A percentile compares a stretch with the other conserved stretches of the same genome.
Conservation (phyloP, 2,797 vertebrate genomes). For the Aplochiton taeniatus region DNA sequence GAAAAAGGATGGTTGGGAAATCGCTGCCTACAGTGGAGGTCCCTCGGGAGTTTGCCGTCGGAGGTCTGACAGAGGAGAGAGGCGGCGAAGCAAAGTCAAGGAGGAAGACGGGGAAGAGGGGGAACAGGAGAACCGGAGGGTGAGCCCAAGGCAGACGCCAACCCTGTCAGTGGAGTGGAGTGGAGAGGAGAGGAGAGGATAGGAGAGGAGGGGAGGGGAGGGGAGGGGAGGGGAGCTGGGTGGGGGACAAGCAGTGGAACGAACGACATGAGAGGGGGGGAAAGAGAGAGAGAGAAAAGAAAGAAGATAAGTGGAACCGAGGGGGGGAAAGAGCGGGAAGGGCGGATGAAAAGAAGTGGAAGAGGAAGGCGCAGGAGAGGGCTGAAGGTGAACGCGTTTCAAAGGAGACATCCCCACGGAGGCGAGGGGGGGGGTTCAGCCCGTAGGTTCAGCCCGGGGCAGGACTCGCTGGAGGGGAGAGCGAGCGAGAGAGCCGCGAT, state of each 20-base stretch:
- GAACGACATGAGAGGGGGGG: not conserved
- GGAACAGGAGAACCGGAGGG: not conserved
- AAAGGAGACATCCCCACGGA: too few relatives aligned
- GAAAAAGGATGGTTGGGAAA: slow-evolving; percentile 44
- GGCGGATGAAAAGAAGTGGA: too few relatives aligned
- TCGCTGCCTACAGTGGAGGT: slow-evolving; percentile 25
- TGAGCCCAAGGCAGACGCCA: not conserved
- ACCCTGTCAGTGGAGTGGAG: not conserved
- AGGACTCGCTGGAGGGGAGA: too few relatives aligned
- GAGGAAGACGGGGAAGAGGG: not conserved
- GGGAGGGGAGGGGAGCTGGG: not conserved
- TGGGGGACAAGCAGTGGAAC: not conserved
- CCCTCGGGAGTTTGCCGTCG: slow-evolving; percentile 44
- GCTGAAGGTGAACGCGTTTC: not conserved
- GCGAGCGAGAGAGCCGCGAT: too few relatives aligned
- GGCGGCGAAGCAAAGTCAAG: not conserved
- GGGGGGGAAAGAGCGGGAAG: too few relatives aligned
- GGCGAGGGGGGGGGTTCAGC: too few relatives aligned
- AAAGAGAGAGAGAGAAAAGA: not conserved
- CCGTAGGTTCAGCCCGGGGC: too few relatives aligned
- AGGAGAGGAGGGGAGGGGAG: not conserved
- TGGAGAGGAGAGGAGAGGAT: not conserved
- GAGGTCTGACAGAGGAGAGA: not conserved
- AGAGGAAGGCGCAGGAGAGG: not conserved
- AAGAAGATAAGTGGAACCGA: not conserved